These are phyloP conservation scores for Champsocephalus esox DNA, from an alignment of 2,797 vertebrate species.

Conservation along the genomic window DNA sequence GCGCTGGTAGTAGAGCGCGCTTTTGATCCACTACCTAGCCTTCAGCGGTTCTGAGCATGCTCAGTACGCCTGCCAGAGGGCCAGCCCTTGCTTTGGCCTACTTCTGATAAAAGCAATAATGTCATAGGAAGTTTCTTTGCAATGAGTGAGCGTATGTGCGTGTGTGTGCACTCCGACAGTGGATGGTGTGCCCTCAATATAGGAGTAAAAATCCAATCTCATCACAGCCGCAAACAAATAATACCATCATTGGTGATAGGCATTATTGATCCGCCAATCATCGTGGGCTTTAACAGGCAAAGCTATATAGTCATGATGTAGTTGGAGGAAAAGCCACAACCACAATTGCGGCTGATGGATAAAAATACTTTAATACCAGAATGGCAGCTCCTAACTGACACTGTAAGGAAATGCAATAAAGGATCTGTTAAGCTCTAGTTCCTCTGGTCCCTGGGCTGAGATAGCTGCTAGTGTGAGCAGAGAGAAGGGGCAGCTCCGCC, in stretches of 20 bases:
- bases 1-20: slow-evolving; percentile 39
- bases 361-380: slow-evolving; percentile 24
- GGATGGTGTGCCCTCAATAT: slow-evolving; percentile 51
- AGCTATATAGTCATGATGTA: slow-evolving; percentile 4
- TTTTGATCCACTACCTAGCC: slow-evolving; percentile 63
- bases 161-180: slow-evolving; percentile 19
- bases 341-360: slow-evolving; percentile 26
- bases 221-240: slow-evolving; percentile 61
- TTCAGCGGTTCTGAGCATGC: slow-evolving; percentile 84
- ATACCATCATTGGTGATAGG: slow-evolving; percentile 53
- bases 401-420: slow-evolving; percentile 46
- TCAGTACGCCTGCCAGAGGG: slow-evolving; percentile 79
- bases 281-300: slow-evolving; percentile 19
- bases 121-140: slow-evolving; percentile 71
- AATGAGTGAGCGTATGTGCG: slow-evolving; percentile 7
- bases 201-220: slow-evolving; percentile 67
- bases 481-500: slow-evolving; percentile 44
- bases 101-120: slow-evolving; percentile 81
- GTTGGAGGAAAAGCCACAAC: slow-evolving; percentile 29
- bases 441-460: slow-evolving; percentile 51
- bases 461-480: slow-evolving; percentile 52
- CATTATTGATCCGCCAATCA: slow-evolving; percentile 62
- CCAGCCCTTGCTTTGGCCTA: slow-evolving; percentile 86
- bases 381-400: slow-evolving; percentile 35
- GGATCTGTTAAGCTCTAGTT: slow-evolving; percentile 72